These are phyloP conservation scores for Rhinolophus sinicus DNA, from an alignment of 2,113 vertebrate genomes.

Conservation along the genomic window DNA sequence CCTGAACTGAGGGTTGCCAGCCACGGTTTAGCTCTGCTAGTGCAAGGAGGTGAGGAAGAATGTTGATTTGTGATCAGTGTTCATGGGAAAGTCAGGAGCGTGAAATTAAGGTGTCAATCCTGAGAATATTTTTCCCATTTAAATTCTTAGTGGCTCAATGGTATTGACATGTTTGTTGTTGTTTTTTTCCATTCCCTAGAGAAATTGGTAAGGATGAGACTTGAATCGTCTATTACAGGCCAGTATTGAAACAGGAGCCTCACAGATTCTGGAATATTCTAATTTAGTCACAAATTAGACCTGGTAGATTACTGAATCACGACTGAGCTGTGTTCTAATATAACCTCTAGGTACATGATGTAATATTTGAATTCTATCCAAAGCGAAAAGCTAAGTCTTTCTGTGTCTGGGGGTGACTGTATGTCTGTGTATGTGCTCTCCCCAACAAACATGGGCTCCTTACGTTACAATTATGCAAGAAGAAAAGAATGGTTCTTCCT, in stretches of 20 bases:
- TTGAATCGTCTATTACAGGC: not conserved
- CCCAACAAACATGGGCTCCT: not conserved
- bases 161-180: not conserved
- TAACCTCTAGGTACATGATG: constrained; percentile 43
- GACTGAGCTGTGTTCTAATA: constrained; percentile 16
- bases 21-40: not conserved
- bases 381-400: constrained; percentile 42
- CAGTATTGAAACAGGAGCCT: not conserved
- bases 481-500: not conserved
- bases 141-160: not conserved
- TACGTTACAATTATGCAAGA: not conserved
- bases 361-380: constrained; percentile 49
- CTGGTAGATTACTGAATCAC: constrained; percentile 22
- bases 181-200: not conserved
- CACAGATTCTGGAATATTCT: constrained; percentile 15
- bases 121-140: not conserved
- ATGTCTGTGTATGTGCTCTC: not conserved
- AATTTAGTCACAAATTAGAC: constrained; percentile 38
- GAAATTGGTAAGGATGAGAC: constrained; percentile 2
- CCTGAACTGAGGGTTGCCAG: not conserved
- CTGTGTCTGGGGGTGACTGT: constrained; percentile 40
- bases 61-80: not conserved
- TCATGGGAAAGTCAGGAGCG: constrained; percentile 2
- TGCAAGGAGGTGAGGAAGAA: not conserved
- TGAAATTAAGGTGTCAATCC: not conserved